These are phyloP conservation scores for Theocolax elegans DNA, from an alignment of 1,140 invertebrate species.

Conservation along the genomic window DNA sequence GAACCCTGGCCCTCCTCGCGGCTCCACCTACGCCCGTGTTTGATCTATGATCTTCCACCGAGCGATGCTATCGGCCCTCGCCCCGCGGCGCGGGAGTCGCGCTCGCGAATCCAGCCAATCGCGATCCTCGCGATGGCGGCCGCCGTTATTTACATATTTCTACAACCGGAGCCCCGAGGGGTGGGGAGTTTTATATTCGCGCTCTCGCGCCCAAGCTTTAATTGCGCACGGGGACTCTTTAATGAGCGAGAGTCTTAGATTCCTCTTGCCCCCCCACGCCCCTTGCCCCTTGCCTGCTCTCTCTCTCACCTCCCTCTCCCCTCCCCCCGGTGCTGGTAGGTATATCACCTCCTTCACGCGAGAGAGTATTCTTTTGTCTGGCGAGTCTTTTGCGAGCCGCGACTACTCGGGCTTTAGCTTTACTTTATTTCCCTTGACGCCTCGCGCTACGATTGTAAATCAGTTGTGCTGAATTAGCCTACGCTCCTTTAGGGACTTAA, in stretches of 20 bases:
- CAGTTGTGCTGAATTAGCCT: conserved; percentile 11
- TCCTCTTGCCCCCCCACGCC: background rate
- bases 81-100: conserved; percentile 19
- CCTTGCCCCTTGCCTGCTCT: too few relatives aligned
- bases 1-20: conserved; percentile 20
- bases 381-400: background rate
- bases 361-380: too few relatives aligned
- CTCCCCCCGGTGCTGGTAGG: too few relatives aligned
- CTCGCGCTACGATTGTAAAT: conserved; percentile 13
- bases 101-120: conserved; percentile 15
- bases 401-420: background rate
- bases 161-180: background rate
- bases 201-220: conserved; percentile 10
- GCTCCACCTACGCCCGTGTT: conserved; percentile 50
- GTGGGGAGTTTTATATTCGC: background rate
- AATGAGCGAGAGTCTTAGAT: conserved; percentile 12
- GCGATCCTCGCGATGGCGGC: conserved; percentile 24
- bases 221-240: conserved; percentile 17
- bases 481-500: conserved; percentile 49
- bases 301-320: too few relatives aligned
- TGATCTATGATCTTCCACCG: conserved; percentile 66
- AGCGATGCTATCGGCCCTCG: conserved; percentile 50
- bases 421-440: conserved; percentile 10
- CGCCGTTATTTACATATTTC: conserved; percentile 40
- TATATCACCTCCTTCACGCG: too few relatives aligned